Percentiles rank a stretch among this genome's conserved stretches.
These are phyloP conservation scores for Gambusia holbrooki DNA, from an alignment of 2,113 vertebrate species.

Conservation along the genomic window DNA sequence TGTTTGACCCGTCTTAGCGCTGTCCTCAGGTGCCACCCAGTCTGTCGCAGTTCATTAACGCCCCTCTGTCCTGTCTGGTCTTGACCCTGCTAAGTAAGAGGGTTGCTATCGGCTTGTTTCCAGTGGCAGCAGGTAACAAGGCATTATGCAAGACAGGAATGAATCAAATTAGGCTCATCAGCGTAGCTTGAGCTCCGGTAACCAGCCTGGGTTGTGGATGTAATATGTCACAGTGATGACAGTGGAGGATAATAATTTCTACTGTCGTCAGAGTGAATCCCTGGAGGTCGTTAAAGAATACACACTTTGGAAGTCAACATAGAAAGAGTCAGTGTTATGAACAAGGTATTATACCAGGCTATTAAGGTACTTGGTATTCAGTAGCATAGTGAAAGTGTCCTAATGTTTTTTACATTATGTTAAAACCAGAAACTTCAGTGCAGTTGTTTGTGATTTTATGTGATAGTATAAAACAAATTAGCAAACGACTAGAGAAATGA, in stretches of 20 bases:
- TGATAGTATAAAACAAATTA: too few species aligned
- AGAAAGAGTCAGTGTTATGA: slow-evolving; percentile 7
- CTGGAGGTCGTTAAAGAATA: slow-evolving; percentile 24
- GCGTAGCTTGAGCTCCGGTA: slow-evolving; percentile 72
- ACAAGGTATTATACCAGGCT: neutral
- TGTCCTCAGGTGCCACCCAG: slow-evolving; percentile 13
- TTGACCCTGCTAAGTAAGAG: slow-evolving; percentile 78
- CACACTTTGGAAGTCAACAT: slow-evolving; percentile 3
- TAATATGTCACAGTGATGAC: slow-evolving; percentile 76
- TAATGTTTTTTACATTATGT: too few species aligned
- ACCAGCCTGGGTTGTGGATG: slow-evolving; percentile 72
- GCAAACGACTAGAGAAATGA: too few species aligned
- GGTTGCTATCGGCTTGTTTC: slow-evolving; percentile 68
- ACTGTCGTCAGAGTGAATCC: slow-evolving; percentile 44
- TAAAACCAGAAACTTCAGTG: too few species aligned
- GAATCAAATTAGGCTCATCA: slow-evolving; percentile 79
- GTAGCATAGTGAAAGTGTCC: too few species aligned
- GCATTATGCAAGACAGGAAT: slow-evolving; percentile 77
- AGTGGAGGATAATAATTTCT: slow-evolving; percentile 72
- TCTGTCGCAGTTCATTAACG: slow-evolving; percentile 60
- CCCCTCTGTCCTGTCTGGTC: slow-evolving; percentile 66
- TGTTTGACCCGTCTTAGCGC: slow-evolving; percentile 7
- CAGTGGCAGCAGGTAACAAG: slow-evolving; percentile 77
- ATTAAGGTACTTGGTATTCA: neutral
- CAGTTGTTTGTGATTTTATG: too few species aligned